Base-by-base conservation (phyloP, 2,113 vertebrate species). In the Coptodon rendalli region DNA sequence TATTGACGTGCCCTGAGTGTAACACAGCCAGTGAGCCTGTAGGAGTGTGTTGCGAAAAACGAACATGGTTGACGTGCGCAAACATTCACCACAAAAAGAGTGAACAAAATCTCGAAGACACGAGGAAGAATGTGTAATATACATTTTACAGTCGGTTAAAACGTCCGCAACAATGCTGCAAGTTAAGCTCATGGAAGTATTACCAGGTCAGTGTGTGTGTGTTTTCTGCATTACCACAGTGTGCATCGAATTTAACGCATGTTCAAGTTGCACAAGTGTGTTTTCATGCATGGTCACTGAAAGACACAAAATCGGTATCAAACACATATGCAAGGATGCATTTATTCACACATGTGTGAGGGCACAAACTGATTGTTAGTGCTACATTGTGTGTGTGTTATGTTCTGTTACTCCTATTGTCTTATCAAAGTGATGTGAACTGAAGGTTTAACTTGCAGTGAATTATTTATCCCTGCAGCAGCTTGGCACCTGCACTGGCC, bases 401-500 rank as follows among this genome's bases (percentile, higher is more conserved):
- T 80, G 54, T 48, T 22, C 63, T 50, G 13, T 45, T 87, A 43
- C 53, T 79, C 68, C 81, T 89, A 85, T 91, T 91, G 92, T 94
- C 89, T 92, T 88, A 93, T 95, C 92, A 91, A 92, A 92, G 91
- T 86, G 82, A 93, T 91, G 83, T 89, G 79, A 91, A 95, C 93
- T 94, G 89, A 91, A 94, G 90, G 86, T 95, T 94, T 91, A 87
- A 90, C 88, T 85, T 84, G 34, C 80, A 71, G 88, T 96, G 83
- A 96, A 96, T 96, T 95, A 96, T 96, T 96, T 90, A 96, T 95
- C 79, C 43, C 40, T 24, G 48, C 85, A 89, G 87, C 83, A 89
- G 90, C 86, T 38, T 83, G 82, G 86, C 86, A 92, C 87, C 88
- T 92, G 90, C 83, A 66, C 84, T 52, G 81, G 83, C 81, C 89